Evolutionary conservation across 2,113 vertebrate species (phyloP), one percentile per base, ranked within the genome.

Genomic region (Hipposideros armiger): DNA sequence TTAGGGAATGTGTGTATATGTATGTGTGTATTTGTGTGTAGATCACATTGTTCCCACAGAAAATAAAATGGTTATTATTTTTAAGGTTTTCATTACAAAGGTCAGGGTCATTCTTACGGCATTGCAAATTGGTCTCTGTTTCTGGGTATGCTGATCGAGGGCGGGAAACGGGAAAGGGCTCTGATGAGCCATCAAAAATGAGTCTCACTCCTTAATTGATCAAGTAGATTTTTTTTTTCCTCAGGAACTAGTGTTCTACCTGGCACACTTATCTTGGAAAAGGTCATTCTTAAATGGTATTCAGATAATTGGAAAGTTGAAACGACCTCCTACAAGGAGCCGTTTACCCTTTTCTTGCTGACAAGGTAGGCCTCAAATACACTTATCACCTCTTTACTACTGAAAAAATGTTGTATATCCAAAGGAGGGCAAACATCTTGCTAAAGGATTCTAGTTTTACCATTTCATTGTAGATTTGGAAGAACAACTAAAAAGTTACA

Each of bases 281-380:
- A 95, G 60, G 78, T 94, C 54, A 69, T 91, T 93, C 56, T 76
- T 96, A 82, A 87, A 58, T 64, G 62, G 5, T 82, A 76, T 85
- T 87, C 47, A 73, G 67, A 62, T 94, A 58, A 47, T 40, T 90
- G 52, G 32, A 67, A 90, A 97, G 30, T 45, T 93, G 76, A 97
- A 94, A 86, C 7, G 24, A 64, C 11, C 60, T 89, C 76, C 3
- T 50, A 45, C 1, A 82, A 89, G 11, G 73, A 91, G 14, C 26
- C 64, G 80, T 87, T 91, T 85, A 76, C 90, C n/a, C 56, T 80
- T 90, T 85, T 40, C 70, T 92, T 89, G 47, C 40, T 81, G 70
- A 95, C 36, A 92, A 88, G 60, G 76, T 11, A 90, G 74, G 30
- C 32, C 24, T 62, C 73, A 90, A 67, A 69, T 66, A 56, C 36